phyloP scores from a whole-genome alignment of 2,113 vertebrate genomes.

The Triplophysa rosa region DNA sequence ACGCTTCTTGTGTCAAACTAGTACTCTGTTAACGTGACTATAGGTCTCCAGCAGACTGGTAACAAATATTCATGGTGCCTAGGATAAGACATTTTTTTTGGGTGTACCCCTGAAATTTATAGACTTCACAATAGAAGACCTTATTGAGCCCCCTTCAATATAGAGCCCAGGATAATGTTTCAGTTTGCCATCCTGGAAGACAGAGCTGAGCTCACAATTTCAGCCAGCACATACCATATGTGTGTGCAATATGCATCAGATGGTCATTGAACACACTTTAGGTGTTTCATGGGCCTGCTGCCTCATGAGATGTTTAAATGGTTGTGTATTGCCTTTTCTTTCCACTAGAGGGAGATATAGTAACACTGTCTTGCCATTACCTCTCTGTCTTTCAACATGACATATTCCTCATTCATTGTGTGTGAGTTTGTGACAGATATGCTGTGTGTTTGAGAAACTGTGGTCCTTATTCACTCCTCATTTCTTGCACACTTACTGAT shows the following conservation, averaged over 20 bases:
- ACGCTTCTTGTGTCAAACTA: no score
- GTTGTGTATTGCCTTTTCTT: neutral
- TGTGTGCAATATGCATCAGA: neutral
- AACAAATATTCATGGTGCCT: neutral
- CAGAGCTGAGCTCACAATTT: neutral
- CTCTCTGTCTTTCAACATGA: neutral
- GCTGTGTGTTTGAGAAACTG: conserved; percentile 8
- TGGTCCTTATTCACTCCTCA: neutral
- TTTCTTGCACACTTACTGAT: conserved; percentile 15
- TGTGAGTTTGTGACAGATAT: neutral
- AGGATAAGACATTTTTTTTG: no score
- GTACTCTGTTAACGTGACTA: no score
- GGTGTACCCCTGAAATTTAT: no score
- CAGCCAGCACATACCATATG: neutral
- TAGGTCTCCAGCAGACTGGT: no score
- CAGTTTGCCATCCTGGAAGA: neutral
- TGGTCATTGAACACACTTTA: neutral
- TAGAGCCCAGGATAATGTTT: no score
- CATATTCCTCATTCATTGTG: neutral
- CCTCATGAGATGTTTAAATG: neutral
- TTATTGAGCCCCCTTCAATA: no score
- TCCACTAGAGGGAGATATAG: conserved; percentile 44
- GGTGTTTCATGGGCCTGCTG: neutral
- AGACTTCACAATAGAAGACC: no score
- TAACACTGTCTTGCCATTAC: neutral